phyloP scores from a whole-genome alignment of 2,888 invertebrate species.

The Vanessa cardui region DNA sequence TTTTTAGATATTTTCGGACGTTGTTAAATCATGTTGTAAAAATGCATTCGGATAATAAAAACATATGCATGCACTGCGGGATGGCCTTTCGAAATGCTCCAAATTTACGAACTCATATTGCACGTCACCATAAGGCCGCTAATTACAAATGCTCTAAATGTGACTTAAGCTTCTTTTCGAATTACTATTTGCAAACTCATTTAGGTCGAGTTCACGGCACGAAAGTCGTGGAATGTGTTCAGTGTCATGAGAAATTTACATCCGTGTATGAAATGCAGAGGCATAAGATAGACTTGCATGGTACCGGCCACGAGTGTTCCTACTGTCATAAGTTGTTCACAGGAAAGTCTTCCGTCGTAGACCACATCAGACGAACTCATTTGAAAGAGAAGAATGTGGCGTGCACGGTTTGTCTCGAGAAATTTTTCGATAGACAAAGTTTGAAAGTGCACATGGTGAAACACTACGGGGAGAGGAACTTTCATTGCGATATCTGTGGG shows the following conservation, averaged over 20 bases:
- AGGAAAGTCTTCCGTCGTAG: slow-evolving; percentile 62
- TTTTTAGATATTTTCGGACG: slow-evolving; percentile 59
- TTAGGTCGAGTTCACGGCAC: slow-evolving; percentile 58
- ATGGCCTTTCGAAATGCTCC: slow-evolving; percentile 60
- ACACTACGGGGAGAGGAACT: slow-evolving; percentile 76
- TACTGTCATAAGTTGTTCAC: slow-evolving; percentile 63
- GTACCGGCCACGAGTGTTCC: slow-evolving; percentile 60
- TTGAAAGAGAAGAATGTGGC: slow-evolving; percentile 68
- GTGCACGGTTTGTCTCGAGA: slow-evolving; percentile 61
- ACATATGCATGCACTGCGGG: slow-evolving; percentile 65
- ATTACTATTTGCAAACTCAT: slow-evolving; percentile 54
- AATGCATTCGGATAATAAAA: slow-evolving; percentile 60
- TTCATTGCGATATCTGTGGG: slow-evolving; percentile 82
- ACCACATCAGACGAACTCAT: slow-evolving; percentile 63
- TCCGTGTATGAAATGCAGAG: slow-evolving; percentile 59
- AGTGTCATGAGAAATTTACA: slow-evolving; percentile 63
- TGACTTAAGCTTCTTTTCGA: slow-evolving; percentile 51
- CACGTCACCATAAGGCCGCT: slow-evolving; percentile 53
- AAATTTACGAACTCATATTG: slow-evolving; percentile 60
- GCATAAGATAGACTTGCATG: slow-evolving; percentile 59
- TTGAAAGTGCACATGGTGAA: slow-evolving; percentile 73
- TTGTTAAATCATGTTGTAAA: slow-evolving; percentile 61
- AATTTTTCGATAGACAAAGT: slow-evolving; percentile 61
- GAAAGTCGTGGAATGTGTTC: slow-evolving; percentile 55
- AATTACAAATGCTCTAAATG: slow-evolving; percentile 57